Evolutionary conservation across 2,113 vertebrate genomes (phyloP).

Genomic region (Thomomys bottae): DNA sequence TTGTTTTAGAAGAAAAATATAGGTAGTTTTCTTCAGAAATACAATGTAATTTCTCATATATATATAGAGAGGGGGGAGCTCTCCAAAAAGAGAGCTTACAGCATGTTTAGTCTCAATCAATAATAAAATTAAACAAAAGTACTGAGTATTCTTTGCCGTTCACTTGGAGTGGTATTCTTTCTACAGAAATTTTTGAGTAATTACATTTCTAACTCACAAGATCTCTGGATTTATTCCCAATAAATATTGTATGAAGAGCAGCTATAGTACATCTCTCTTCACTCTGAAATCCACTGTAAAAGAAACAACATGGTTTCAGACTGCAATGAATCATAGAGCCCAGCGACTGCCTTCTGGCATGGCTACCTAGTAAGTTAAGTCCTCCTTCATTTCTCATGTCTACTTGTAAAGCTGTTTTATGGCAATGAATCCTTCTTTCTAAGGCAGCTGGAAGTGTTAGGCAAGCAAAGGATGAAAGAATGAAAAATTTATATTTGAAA

Average conservation of each 20-base stretch:
- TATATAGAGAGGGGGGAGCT: too few relatives aligned
- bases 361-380: not conserved
- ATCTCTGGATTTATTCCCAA: not conserved
- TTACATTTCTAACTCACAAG: not conserved
- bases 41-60: not conserved
- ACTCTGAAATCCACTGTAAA: not conserved
- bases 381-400: not conserved
- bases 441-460: not conserved
- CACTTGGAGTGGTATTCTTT: not conserved
- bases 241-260: not conserved
- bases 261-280: not conserved
- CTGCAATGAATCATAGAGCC: not conserved
- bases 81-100: conserved; percentile 2
- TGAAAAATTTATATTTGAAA: not conserved
- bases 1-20: conserved; percentile 3
- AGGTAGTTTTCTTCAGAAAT: not conserved
- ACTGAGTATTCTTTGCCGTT: not conserved
- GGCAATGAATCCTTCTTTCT: not conserved
- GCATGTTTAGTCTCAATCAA: not conserved
- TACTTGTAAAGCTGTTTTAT: conserved; percentile 18
- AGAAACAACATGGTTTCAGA: not conserved
- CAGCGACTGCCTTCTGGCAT: not conserved
- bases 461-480: not conserved
- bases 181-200: not conserved
- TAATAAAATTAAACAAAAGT: not conserved